These are phyloP conservation scores for Dasysyrphus tricinctus DNA, from an alignment of 2,888 invertebrate genomes.

Conservation along the genomic window DNA sequence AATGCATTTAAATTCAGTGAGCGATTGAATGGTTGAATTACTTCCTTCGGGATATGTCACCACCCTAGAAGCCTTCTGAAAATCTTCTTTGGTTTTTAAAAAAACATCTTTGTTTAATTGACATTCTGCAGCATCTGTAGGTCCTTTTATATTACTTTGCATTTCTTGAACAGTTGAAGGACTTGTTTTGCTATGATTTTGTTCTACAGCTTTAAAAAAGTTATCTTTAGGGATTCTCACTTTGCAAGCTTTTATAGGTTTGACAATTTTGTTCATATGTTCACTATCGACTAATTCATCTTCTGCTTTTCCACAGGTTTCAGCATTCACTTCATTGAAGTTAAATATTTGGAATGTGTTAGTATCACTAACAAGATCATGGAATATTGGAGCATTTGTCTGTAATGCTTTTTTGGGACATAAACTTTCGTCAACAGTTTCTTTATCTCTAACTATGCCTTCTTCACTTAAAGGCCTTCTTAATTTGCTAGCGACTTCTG, in stretches of 20 bases:
- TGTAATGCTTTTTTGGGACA: too few species aligned
- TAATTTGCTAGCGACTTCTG: neutral
- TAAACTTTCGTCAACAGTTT: neutral
- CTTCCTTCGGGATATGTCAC: neutral
- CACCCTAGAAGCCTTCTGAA: neutral
- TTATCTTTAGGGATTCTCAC: neutral
- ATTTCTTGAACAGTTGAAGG: neutral
- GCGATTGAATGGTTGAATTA: neutral
- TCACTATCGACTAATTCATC: neutral
- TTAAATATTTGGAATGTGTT: neutral
- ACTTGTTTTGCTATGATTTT: neutral
- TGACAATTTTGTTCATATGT: neutral
- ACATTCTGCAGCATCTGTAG: neutral
- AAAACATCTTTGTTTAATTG: neutral
- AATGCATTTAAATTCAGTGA: too few species aligned
- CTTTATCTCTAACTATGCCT: neutral
- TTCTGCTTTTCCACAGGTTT: neutral
- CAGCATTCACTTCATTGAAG: neutral
- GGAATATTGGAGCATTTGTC: neutral
- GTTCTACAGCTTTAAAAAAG: neutral
- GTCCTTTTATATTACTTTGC: neutral
- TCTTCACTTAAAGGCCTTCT: neutral
- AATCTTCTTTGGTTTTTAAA: neutral
- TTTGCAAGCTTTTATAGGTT: neutral
- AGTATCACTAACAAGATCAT: too few species aligned